Percentiles rank a stretch among this genome's conserved stretches.
These are phyloP conservation scores for Cottoperca gobio DNA, from an alignment of 2,797 vertebrate species.

Conservation along the genomic window DNA sequence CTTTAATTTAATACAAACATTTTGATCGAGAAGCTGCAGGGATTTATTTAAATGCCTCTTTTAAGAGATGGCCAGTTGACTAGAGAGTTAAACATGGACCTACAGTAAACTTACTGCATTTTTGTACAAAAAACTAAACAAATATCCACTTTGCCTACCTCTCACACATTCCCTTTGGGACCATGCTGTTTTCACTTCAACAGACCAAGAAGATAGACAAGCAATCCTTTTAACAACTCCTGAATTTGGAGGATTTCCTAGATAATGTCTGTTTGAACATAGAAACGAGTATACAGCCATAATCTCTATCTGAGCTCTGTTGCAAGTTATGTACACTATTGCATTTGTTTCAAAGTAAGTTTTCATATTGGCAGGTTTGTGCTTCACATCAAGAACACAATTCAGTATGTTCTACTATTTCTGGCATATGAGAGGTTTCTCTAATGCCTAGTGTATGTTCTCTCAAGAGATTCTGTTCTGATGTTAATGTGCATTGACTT, in stretches of 20 bases:
- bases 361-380: background rate
- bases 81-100: background rate
- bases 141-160: background rate
- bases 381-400: background rate
- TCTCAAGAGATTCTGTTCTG: slow-evolving; percentile 2
- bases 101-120: slow-evolving; percentile 7
- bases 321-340: background rate
- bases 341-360: background rate
- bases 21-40: background rate
- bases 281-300: background rate
- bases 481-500: slow-evolving; percentile 28
- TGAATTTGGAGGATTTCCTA: background rate
- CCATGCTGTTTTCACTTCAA: slow-evolving; percentile 8
- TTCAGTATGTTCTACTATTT: background rate
- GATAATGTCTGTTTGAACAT: background rate
- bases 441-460: background rate
- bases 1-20: slow-evolving; percentile 12
- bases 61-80: slow-evolving; percentile 12
- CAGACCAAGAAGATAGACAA: slow-evolving; percentile 44
- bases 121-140: slow-evolving; percentile 28
- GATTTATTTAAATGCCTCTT: background rate
- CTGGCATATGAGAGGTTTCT: background rate
- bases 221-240: slow-evolving; percentile 17
- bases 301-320: background rate
- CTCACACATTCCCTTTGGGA: slow-evolving; percentile 7